These are phyloP conservation scores for Wiebesia pumilae DNA, from an alignment of 1,140 invertebrate species.

Conservation along the genomic window DNA sequence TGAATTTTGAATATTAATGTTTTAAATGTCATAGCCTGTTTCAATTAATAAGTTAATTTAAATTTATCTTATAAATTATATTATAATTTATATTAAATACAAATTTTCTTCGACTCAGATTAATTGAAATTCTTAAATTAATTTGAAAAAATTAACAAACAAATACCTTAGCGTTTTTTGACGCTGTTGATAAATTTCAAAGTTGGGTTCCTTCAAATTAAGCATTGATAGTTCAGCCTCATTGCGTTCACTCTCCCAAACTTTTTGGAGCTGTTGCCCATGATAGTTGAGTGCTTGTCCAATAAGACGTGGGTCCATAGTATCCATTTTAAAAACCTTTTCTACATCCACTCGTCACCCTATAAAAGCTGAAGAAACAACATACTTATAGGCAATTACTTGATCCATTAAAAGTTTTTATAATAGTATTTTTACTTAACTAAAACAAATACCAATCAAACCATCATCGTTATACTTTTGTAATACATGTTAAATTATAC, in stretches of 20 bases:
- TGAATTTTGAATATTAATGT: too few relatives aligned
- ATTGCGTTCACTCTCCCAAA: slow-evolving; percentile 88
- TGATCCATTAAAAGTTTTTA: neutral
- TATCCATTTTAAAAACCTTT: slow-evolving; percentile 63
- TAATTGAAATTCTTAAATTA: too few relatives aligned
- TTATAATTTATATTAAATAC: too few relatives aligned
- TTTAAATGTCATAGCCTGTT: too few relatives aligned
- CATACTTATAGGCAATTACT: slow-evolving; percentile 54
- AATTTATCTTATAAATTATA: too few relatives aligned
- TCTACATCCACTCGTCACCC: slow-evolving; percentile 41
- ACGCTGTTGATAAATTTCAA: slow-evolving; percentile 84
- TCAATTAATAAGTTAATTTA: too few relatives aligned
- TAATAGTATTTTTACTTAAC: neutral
- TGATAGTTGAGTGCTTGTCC: slow-evolving; percentile 86
- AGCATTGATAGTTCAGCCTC: slow-evolving; percentile 82
- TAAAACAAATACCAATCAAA: neutral
- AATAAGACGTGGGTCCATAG: slow-evolving; percentile 82
- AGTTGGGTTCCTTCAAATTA: slow-evolving; percentile 82
- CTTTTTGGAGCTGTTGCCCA: slow-evolving; percentile 88
- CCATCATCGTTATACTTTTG: neutral
- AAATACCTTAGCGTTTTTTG: slow-evolving; percentile 80
- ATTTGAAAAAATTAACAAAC: too few relatives aligned
- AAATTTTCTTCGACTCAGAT: too few relatives aligned
- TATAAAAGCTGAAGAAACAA: slow-evolving; percentile 70
- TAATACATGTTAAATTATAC: neutral